These are phyloP conservation scores for Gryllus longicercus DNA, from an alignment of 2,888 invertebrate species.

Conservation along the genomic window DNA sequence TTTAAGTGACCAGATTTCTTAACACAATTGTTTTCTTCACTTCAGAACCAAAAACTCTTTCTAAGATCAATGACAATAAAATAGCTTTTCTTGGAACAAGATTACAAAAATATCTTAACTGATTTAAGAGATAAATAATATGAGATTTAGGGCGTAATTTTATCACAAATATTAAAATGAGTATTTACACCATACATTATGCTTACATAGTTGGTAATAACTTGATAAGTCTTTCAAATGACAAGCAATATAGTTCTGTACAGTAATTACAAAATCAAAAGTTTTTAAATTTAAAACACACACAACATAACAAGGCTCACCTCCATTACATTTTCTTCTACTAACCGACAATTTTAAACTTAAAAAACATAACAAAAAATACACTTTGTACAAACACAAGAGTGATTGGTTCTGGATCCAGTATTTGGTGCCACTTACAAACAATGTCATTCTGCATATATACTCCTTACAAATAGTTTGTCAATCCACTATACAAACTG, in stretches of 20 bases:
- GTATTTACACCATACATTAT: neutral
- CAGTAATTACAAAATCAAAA: neutral
- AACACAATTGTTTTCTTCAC: neutral
- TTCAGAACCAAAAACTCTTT: neutral
- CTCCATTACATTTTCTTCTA: neutral
- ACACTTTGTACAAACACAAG: neutral
- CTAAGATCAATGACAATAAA: neutral
- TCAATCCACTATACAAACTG: neutral
- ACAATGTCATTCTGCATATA: neutral
- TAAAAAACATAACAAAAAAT: neutral
- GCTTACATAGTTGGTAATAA: neutral
- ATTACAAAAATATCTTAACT: neutral
- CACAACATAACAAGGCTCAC: neutral
- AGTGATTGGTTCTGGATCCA: neutral
- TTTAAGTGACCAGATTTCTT: neutral
- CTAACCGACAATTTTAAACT: neutral
- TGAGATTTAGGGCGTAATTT: neutral
- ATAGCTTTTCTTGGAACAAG: too few species aligned
- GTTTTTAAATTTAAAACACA: neutral
- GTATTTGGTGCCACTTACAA: neutral
- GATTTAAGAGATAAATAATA: neutral
- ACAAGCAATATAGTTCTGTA: neutral
- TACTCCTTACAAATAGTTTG: neutral
- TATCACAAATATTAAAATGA: constrained; percentile 10
- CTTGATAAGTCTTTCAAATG: neutral